A percentile compares a stretch with the other conserved stretches of the same genome.
phyloP scores from a whole-genome alignment of 2,113 vertebrate genomes.

The Chionodraco myersi region DNA sequence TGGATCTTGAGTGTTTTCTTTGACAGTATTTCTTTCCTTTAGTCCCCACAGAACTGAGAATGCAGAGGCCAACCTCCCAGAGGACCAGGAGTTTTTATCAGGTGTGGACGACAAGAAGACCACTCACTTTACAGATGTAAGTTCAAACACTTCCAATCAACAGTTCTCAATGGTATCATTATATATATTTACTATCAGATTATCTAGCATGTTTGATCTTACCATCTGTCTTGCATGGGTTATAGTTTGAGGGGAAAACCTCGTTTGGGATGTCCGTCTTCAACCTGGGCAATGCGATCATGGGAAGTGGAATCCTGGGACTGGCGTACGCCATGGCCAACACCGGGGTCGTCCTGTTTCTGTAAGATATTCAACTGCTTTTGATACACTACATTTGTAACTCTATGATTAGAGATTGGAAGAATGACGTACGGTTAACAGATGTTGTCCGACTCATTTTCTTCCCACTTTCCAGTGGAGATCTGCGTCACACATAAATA shows the following conservation, averaged over 20 bases:
- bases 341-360: slow-evolving; percentile 93
- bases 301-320: slow-evolving; percentile 98
- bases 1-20: neutral
- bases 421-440: slow-evolving; percentile 3
- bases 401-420: neutral
- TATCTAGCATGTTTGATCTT: neutral
- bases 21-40: slow-evolving; percentile 23
- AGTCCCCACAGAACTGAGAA: slow-evolving; percentile 85
- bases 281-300: slow-evolving; percentile 98
- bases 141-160: slow-evolving; percentile 14
- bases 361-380: slow-evolving; percentile 86
- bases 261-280: slow-evolving; percentile 98
- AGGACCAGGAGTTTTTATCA: slow-evolving; percentile 90
- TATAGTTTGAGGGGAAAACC: slow-evolving; percentile 96
- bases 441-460: slow-evolving; percentile 34
- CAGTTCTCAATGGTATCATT: neutral
- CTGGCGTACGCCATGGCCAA: slow-evolving; percentile 98
- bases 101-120: slow-evolving; percentile 87
- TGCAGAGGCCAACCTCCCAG: slow-evolving; percentile 75
- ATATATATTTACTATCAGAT: neutral
- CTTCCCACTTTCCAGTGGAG: neutral
- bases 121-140: slow-evolving; percentile 92
- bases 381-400: neutral
- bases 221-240: neutral
- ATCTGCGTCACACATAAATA: slow-evolving; percentile 32